Evolutionary conservation across 2,888 invertebrate genomes (phyloP).

Genomic region (Parnassius smintheus): DNA sequence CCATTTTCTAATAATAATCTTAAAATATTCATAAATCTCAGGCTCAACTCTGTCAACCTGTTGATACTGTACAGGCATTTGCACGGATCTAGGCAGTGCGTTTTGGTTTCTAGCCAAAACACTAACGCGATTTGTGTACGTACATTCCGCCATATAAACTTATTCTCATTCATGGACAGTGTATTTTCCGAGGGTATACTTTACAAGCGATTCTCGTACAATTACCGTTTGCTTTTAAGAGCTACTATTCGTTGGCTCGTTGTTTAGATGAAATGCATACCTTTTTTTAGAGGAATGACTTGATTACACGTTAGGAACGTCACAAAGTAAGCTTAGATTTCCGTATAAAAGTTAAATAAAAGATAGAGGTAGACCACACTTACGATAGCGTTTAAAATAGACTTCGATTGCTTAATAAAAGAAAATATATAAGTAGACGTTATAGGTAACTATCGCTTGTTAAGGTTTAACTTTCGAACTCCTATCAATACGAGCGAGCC

Average conservation of each 20-base stretch:
- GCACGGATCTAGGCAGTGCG: slow-evolving; percentile 1
- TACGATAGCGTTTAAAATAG: neutral
- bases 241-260: neutral
- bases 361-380: neutral
- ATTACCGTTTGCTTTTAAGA: neutral
- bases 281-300: slow-evolving; percentile 1
- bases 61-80: slow-evolving; percentile 16
- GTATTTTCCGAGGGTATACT: neutral
- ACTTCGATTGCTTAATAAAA: no score
- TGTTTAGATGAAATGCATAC: neutral
- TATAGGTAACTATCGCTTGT: no score
- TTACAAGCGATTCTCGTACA: neutral
- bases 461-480: no score
- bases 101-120: slow-evolving; percentile 21
- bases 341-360: slow-evolving; percentile 10
- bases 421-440: no score
- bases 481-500: no score
- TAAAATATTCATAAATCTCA: no score
- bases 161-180: slow-evolving; percentile 9
- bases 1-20: no score
- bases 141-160: slow-evolving; percentile 4
- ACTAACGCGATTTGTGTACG: neutral
- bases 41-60: slow-evolving; percentile 10
- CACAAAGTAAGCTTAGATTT: slow-evolving; percentile 4
- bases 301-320: slow-evolving; percentile 4